A percentile compares a stretch with the other conserved stretches of the same genome.
phyloP scores from a whole-genome alignment of 2,888 invertebrate species.

The Ceriagrion tenellum region DNA sequence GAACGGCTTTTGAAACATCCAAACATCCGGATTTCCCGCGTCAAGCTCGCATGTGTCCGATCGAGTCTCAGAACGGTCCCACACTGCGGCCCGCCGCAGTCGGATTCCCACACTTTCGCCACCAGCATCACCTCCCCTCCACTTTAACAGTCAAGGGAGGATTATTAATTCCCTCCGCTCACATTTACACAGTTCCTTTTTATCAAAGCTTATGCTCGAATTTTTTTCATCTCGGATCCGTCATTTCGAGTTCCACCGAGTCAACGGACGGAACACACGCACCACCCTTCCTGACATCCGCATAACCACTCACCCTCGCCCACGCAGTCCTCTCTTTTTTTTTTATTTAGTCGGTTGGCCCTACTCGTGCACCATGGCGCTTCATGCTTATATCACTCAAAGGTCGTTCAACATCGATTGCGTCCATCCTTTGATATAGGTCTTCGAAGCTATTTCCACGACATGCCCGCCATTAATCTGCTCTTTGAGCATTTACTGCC shows the following conservation, averaged over 20 bases:
- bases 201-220: background rate
- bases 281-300: background rate
- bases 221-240: background rate
- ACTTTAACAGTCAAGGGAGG: background rate
- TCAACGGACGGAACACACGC: background rate
- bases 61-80: background rate
- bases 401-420: no score
- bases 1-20: no score
- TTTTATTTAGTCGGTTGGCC: background rate
- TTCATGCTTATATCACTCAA: background rate
- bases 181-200: background rate
- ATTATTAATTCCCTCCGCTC: conserved; percentile 24
- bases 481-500: no score
- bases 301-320: background rate
- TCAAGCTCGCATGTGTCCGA: background rate
- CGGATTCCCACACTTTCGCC: conserved; percentile 11
- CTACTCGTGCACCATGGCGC: background rate
- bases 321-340: background rate
- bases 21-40: background rate
- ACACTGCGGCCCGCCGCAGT: background rate
- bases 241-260: background rate
- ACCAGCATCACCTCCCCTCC: background rate
- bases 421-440: no score
- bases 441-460: no score
- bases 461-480: no score